Percentiles rank a stretch among this genome's conserved stretches.
Evolutionary conservation across 2,113 vertebrate genomes (phyloP).

Genomic region (Entelurus aequoreus): DNA sequence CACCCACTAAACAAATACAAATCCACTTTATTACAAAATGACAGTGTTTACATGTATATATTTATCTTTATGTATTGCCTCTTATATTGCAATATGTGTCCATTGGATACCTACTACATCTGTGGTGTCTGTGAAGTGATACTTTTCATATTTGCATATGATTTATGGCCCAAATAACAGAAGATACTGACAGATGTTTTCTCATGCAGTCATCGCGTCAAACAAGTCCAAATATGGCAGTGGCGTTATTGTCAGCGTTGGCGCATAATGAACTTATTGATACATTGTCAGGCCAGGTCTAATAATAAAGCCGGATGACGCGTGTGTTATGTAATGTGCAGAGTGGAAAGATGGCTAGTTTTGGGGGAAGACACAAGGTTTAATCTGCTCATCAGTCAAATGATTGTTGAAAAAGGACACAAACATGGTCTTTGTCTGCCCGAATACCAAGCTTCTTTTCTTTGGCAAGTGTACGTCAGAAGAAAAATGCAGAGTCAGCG

Average conservation of each 20-base stretch:
- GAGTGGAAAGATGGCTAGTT: conserved; percentile 17
- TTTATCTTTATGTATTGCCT: too few species aligned
- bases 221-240: conserved; percentile 4
- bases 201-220: background rate
- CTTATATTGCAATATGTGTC: too few species aligned
- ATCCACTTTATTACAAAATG: too few species aligned
- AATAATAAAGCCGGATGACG: conserved; percentile 4
- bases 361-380: conserved; percentile 13
- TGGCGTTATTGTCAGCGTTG: conserved; percentile 23
- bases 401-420: background rate
- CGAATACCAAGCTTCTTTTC: background rate
- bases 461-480: conserved; percentile 2
- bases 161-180: background rate
- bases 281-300: conserved; percentile 15
- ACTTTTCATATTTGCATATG: background rate
- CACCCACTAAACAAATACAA: too few species aligned
- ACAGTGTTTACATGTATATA: too few species aligned
- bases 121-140: background rate
- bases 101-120: too few species aligned
- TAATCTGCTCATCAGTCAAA: conserved; percentile 3
- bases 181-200: background rate
- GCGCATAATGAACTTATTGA: conserved; percentile 36
- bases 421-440: background rate
- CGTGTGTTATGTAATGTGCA: conserved; percentile 1
- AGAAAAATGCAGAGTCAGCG: conserved; percentile 21